phyloP scores from a whole-genome alignment of 2,888 invertebrate species.

The Nudaria mundana region DNA sequence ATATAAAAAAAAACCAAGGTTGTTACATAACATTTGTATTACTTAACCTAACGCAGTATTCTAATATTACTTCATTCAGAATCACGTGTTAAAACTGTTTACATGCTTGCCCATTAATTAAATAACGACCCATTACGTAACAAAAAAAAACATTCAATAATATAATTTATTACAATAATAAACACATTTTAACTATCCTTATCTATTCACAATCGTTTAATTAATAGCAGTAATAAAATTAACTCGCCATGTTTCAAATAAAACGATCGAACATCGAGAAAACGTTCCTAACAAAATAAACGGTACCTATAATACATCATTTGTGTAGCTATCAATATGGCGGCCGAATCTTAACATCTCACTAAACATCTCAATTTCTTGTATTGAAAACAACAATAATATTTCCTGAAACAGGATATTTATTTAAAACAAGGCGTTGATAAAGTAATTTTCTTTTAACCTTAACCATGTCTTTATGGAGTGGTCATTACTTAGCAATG shows the following conservation, averaged over 20 bases:
- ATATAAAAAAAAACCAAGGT: too few species aligned
- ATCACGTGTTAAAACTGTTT: conserved; percentile 23
- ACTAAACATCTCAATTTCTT: conserved; percentile 78
- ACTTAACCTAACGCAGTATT: conserved; percentile 1
- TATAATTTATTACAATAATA: conserved; percentile 35
- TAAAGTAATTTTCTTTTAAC: conserved; percentile 82
- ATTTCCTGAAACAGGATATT: conserved; percentile 81
- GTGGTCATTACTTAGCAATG: conserved; percentile 81
- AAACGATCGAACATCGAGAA: conserved; percentile 44
- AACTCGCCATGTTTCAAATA: conserved; percentile 45
- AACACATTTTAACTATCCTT: conserved; percentile 45
- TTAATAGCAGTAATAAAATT: conserved; percentile 52
- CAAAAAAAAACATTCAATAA: conserved; percentile 27
- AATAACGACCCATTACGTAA: conserved; percentile 27
- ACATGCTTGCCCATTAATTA: conserved; percentile 20
- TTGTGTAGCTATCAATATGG: conserved; percentile 76
- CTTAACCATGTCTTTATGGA: conserved; percentile 82
- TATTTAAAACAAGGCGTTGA: conserved; percentile 82
- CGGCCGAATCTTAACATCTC: conserved; percentile 74
- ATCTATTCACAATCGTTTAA: conserved; percentile 45
- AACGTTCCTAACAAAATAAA: conserved; percentile 58
- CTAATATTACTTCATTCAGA: conserved; percentile 13
- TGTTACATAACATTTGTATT: too few species aligned
- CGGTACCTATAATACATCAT: conserved; percentile 69
- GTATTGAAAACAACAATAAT: conserved; percentile 80